phyloP scores from a whole-genome alignment of 2,113 vertebrate species.

The Suricata suricatta region DNA sequence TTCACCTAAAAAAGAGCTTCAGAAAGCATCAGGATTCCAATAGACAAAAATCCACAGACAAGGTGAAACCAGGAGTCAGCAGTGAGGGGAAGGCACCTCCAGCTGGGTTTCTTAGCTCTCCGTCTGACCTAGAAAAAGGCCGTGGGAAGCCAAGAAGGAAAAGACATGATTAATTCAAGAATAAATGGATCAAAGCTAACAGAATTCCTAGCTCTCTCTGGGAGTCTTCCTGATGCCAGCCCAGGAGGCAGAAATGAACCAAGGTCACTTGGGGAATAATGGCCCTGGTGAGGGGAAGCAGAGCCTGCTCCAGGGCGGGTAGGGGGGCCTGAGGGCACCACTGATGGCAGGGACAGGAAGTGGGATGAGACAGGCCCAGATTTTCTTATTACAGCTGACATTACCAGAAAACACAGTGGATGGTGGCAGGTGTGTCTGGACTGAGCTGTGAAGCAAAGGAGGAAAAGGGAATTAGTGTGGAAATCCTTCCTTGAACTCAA shows the following conservation, averaged over 20 bases:
- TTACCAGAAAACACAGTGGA: not conserved
- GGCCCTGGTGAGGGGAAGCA: not conserved
- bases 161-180: not conserved
- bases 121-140: not conserved
- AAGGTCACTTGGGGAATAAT: not conserved
- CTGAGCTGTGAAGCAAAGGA: not conserved
- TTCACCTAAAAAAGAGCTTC: not conserved
- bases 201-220: not conserved
- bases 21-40: not conserved
- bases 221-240: not conserved
- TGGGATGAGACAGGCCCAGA: not conserved
- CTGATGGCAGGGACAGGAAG: not conserved
- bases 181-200: not conserved
- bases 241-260: not conserved
- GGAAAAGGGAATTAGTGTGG: not conserved
- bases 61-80: not conserved
- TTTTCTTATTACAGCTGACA: not conserved
- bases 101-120: not conserved
- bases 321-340: too few species aligned
- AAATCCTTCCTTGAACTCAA: not conserved
- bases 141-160: not conserved
- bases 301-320: not conserved
- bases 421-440: not conserved
- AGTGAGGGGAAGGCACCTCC: fast-evolving
- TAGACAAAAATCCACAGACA: not conserved